phyloP scores from a whole-genome alignment of 2,113 vertebrate species.

The Syngnathoides biaculeatus region DNA sequence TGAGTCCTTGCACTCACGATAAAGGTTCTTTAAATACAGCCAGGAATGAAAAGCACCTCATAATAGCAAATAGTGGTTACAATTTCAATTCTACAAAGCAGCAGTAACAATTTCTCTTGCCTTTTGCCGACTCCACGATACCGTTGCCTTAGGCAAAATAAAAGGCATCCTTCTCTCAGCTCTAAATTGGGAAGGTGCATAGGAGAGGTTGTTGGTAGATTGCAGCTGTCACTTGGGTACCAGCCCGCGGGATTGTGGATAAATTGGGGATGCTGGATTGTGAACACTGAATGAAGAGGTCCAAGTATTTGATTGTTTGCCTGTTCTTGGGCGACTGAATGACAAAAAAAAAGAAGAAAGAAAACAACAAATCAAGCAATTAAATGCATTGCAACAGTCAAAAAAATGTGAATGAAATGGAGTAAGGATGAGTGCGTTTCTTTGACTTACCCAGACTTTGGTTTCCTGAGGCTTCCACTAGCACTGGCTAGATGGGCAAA shows the following conservation, averaged over 20 bases:
- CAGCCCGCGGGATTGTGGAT: conserved; percentile 90
- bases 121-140: conserved; percentile 1
- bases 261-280: conserved; percentile 80
- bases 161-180: conserved; percentile 2
- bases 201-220: conserved; percentile 4
- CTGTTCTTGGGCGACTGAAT: conserved; percentile 82
- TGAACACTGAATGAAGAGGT: conserved; percentile 75
- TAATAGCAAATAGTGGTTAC: conserved; percentile 19
- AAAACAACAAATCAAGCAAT: background rate
- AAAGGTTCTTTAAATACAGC: conserved; percentile 2
- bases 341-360: conserved; percentile 7
- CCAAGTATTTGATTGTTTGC: conserved; percentile 81
- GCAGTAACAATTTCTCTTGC: conserved; percentile 19
- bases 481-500: conserved; percentile 26
- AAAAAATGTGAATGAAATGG: background rate
- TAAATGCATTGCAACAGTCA: background rate
- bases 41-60: conserved; percentile 6
- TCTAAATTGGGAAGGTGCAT: conserved; percentile 37
- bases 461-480: conserved; percentile 77
- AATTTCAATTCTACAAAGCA: conserved; percentile 35
- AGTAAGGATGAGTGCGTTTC: too few species aligned
- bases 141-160: background rate
- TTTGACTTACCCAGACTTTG: conserved; percentile 83
- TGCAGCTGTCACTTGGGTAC: conserved; percentile 85
- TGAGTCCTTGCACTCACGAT: background rate